phyloP scores from a whole-genome alignment of 2,797 vertebrate species.

The Schizopygopsis malacanthus region DNA sequence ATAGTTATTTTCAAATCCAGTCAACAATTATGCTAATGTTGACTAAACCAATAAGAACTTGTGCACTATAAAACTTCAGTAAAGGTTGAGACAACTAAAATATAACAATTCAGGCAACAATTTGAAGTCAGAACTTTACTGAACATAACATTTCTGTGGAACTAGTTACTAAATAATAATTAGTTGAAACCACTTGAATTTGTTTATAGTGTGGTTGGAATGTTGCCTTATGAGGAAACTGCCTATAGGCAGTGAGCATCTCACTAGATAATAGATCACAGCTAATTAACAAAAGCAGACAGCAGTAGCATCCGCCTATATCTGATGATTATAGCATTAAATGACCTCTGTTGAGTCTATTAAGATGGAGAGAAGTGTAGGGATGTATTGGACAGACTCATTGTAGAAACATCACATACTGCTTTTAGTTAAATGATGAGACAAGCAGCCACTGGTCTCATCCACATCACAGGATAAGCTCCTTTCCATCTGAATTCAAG shows the following conservation, averaged over 20 bases:
- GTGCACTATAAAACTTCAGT: too few relatives aligned
- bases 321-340: conserved; percentile 69
- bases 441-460: conserved; percentile 74
- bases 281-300: neutral
- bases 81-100: too few relatives aligned
- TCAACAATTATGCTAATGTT: too few relatives aligned
- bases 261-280: neutral
- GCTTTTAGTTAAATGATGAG: conserved; percentile 75
- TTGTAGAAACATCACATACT: conserved; percentile 65
- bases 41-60: too few relatives aligned
- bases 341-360: conserved; percentile 71
- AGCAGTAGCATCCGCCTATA: conserved; percentile 20
- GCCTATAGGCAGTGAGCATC: neutral
- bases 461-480: conserved; percentile 79
- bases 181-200: too few relatives aligned
- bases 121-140: too few relatives aligned
- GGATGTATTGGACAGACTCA: conserved; percentile 68
- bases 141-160: too few relatives aligned
- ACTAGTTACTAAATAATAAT: too few relatives aligned
- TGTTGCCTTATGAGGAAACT: neutral
- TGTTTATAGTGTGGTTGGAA: neutral
- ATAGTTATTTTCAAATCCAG: too few relatives aligned
- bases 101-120: too few relatives aligned
- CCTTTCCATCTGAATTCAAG: conserved; percentile 78
- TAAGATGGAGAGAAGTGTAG: neutral